These are phyloP conservation scores for Malthinus flaveolus DNA, from an alignment of 2,888 invertebrate species.

Conservation along the genomic window DNA sequence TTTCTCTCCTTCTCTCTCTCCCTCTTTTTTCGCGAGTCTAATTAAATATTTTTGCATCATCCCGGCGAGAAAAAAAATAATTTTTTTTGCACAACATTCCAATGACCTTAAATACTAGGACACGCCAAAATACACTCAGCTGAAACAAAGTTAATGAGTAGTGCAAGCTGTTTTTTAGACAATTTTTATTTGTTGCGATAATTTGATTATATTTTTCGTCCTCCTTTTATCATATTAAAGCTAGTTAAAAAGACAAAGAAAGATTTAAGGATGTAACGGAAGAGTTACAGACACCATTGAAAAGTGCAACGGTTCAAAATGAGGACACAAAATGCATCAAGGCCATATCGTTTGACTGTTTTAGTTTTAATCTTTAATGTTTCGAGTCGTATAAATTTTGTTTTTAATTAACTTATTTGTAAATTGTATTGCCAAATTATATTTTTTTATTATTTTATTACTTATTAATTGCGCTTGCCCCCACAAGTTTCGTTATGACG, in stretches of 20 bases:
- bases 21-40: background rate
- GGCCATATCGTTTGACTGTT: conserved; percentile 48
- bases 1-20: too few species aligned
- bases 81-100: conserved; percentile 37
- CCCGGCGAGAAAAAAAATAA: conserved; percentile 24
- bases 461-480: too few species aligned
- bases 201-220: conserved; percentile 4
- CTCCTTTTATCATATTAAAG: conserved; percentile 9
- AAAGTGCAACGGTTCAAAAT: conserved; percentile 54
- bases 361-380: conserved; percentile 24
- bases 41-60: conserved; percentile 12
- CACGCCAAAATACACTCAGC: conserved; percentile 37
- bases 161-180: conserved; percentile 29
- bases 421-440: conserved; percentile 12
- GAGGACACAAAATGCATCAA: conserved; percentile 54
- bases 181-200: conserved; percentile 14
- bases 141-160: conserved; percentile 38
- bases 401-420: conserved; percentile 16
- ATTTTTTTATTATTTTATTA: too few species aligned
- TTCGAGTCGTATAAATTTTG: conserved; percentile 14
- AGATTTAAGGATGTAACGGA: conserved; percentile 21
- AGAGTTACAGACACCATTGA: conserved; percentile 34
- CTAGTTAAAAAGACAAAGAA: conserved; percentile 8
- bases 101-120: conserved; percentile 40
- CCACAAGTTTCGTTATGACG: too few species aligned